Base-by-base conservation (phyloP, 30 jellyfish, hydroid and myxozoan genomes). In the Hydractinia echinata region DNA sequence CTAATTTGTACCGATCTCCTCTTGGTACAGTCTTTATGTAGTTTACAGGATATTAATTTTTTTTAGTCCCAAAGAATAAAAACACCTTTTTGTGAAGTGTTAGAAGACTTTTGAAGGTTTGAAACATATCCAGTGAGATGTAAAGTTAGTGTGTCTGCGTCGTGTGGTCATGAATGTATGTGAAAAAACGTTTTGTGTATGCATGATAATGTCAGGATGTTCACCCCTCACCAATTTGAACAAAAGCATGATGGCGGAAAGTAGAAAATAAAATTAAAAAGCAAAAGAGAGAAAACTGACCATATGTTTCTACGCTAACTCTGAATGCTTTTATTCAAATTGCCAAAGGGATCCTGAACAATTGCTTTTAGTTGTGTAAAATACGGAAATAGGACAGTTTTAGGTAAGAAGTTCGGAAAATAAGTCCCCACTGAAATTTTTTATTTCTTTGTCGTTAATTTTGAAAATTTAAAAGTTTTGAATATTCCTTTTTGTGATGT, bases 341-440 rank as follows among this genome's bases (percentile, higher is more conserved):
- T 64, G 74, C 19, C 18, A 64, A 64, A 64, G 74, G 74, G 74
- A 64, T 64, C 74, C 74, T 64, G 74, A 64, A 64, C 51, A 64
- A 64, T 64, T 44, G 39, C 74, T 64, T 64, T 64, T 64, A 64
- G 74, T n/a, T 7, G 10, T 64, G 74, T n/a, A n/a, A 64, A 64
- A 6, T n/a, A n/a, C 51, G 39, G 9, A 64, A 13, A 64, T 51
- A 1, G 74, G 39, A 64, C 7, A 6, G 74, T 6, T 6, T 64
- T 64, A n/a, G 19, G 74, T 30, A 30, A 30, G 44, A 30, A 30
- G 2, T 30, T 30, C 44, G 44, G 44, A 30, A 30, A 30, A 30
- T 30, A 30, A 30, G 44, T 30, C 44, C 2, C 44, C 44, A 30
- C 44, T 30, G 44, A n/a, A 30, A 30, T 0, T 30, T 0, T 30